Base-by-base conservation (phyloP, 2,888 invertebrate genomes). In the Lymantria dispar region DNA sequence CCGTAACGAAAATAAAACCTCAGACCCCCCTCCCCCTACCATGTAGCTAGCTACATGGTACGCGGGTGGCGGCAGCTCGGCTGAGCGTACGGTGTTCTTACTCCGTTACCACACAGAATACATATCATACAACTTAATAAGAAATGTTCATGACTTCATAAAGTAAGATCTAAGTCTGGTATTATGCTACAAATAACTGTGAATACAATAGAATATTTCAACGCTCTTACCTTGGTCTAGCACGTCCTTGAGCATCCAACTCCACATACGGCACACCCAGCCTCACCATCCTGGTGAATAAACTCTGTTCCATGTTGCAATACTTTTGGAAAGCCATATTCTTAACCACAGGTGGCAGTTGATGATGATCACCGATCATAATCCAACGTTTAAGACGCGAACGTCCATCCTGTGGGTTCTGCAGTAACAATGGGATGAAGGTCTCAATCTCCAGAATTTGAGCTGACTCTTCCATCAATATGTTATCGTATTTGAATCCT, bases 301-400 rank as follows among this genome's bases (percentile, higher is more conserved):
- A 92, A 48, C 98, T 98, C 89, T 99, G 99, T 76, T 99, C 99
- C 99, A 99, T 99, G 78, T 99, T 99, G 48, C 98, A 98, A 87
- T 98, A 99, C 82, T 99, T 99, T 86, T 99, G 99, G 91, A 99
- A 99, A 8, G 99, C 99, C 97, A 99, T 99, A 85, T 99, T 99
- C 89, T 99, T 99, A 43, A 99, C 99, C 10, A 99, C 99, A 0
- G 99, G 99, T 0, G 99, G 99, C 66, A 99, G 91, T 86, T 99
- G 99, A 87, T 99, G 98, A 85, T 99, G 99, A 88, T 97, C 99
- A 0, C 99, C 99, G 73, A 99, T 99, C 99, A 99, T 99, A 69
- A 99, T 99, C 99, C 99, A 99, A 12, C 99, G 94, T 85, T 99
- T 99, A 54, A 99, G 91, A 0, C 99, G 93, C 76, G 98, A 99